Percentiles rank a stretch among this genome's conserved stretches.
Conservation (phyloP, 2,797 vertebrate genomes). For the Pseudochirops corinnae region DNA sequence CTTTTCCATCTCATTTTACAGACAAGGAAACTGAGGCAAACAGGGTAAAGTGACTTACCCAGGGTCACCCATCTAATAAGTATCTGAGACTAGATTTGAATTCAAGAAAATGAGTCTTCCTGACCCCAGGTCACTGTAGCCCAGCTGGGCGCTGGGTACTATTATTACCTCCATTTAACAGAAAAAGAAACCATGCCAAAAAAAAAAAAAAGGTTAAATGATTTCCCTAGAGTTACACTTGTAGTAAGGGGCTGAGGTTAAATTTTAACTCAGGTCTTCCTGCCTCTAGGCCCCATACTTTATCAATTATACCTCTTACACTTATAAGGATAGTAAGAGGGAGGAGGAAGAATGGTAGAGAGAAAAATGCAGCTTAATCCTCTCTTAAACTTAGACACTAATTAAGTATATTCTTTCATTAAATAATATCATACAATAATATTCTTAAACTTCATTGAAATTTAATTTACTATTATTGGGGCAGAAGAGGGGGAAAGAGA, state of each 20-base stretch:
- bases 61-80: not conserved
- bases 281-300: not conserved
- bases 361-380: not conserved
- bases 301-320: not conserved
- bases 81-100: not conserved
- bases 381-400: not conserved
- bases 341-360: not conserved
- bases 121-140: not conserved
- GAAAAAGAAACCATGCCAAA: not conserved
- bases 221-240: not conserved
- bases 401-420: not conserved
- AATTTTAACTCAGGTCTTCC: not conserved
- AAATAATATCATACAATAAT: not conserved
- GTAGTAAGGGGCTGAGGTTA: not conserved
- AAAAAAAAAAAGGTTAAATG: not conserved
- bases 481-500: not conserved
- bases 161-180: not conserved
- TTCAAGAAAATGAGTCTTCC: not conserved
- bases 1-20: not conserved
- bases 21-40: not conserved
- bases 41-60: not conserved
- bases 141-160: not conserved
- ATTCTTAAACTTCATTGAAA: not conserved
- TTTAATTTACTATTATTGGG: not conserved
- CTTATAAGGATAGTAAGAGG: not conserved